Conservation (phyloP, 2,888 invertebrate genomes). For the Tenthredo notha region DNA sequence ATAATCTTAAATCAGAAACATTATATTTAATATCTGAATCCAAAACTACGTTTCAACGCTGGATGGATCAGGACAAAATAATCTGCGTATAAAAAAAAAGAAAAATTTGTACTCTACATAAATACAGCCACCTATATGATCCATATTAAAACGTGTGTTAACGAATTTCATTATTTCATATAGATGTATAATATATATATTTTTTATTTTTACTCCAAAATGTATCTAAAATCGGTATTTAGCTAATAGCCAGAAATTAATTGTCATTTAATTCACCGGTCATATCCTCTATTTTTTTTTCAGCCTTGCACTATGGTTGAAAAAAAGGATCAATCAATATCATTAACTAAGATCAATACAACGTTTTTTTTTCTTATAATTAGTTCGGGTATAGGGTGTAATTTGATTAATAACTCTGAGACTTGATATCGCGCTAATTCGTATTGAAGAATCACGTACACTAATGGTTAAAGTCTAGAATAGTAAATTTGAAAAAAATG, state of each 20-base stretch:
- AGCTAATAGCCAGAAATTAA: neutral
- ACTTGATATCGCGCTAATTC: neutral
- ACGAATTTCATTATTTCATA: neutral
- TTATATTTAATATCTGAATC: neutral
- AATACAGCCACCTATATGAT: neutral
- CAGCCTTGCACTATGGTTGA: conserved; percentile 20
- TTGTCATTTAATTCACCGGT: neutral
- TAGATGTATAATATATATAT: neutral
- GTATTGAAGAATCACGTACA: neutral
- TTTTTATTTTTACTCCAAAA: neutral
- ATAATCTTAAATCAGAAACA: conserved; percentile 9
- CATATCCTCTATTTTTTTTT: neutral
- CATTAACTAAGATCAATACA: neutral
- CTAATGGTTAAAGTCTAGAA: neutral
- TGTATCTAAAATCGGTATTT: neutral
- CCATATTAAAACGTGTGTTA: neutral
- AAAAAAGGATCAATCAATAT: conserved; percentile 2
- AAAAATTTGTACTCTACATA: neutral
- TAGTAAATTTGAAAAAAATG: neutral
- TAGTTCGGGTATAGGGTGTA: neutral
- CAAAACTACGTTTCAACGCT: neutral
- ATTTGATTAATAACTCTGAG: neutral
- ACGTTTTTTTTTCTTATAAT: neutral
- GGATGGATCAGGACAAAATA: conserved; percentile 24
- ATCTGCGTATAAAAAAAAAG: neutral